phyloP scores from a whole-genome alignment of 1,140 invertebrate species.

The Drosophila miranda region DNA sequence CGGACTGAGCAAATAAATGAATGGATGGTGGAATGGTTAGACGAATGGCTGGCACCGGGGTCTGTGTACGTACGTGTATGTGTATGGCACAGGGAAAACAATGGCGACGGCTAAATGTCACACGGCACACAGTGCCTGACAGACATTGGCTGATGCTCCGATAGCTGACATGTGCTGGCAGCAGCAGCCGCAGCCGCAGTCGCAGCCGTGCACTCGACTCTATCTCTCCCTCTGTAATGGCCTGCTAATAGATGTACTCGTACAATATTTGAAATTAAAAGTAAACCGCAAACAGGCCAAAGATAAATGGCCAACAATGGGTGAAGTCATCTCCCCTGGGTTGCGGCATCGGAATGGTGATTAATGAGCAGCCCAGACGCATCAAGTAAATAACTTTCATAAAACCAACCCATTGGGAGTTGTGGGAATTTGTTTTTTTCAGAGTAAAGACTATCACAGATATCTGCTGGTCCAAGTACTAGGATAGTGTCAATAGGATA shows the following conservation, averaged over 20 bases:
- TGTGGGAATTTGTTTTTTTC: slow-evolving; percentile 2
- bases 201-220: slow-evolving; percentile 29
- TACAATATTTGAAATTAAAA: slow-evolving; percentile 63
- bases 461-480: too few species aligned
- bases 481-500: too few species aligned
- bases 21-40: slow-evolving; percentile 16
- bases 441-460: not conserved
- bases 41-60: slow-evolving; percentile 20
- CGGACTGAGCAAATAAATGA: slow-evolving; percentile 52
- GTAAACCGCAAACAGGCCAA: slow-evolving; percentile 66
- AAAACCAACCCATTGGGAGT: slow-evolving; percentile 1
- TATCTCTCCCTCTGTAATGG: slow-evolving; percentile 50
- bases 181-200: not conserved
- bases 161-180: slow-evolving; percentile 70
- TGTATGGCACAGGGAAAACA: slow-evolving; percentile 35
- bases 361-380: slow-evolving; percentile 39
- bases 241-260: slow-evolving; percentile 57
- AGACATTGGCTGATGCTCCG: slow-evolving; percentile 53
- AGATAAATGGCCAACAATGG: slow-evolving; percentile 57
- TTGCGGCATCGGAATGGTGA: slow-evolving; percentile 24
- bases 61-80: not conserved
- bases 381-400: slow-evolving; percentile 23
- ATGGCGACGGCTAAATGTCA: slow-evolving; percentile 64
- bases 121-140: slow-evolving; percentile 32
- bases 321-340: slow-evolving; percentile 29